A percentile compares a stretch with the other conserved stretches of the same genome.
Evolutionary conservation across 1,140 invertebrate species (phyloP).

Genomic region (Drosophila sproati): DNA sequence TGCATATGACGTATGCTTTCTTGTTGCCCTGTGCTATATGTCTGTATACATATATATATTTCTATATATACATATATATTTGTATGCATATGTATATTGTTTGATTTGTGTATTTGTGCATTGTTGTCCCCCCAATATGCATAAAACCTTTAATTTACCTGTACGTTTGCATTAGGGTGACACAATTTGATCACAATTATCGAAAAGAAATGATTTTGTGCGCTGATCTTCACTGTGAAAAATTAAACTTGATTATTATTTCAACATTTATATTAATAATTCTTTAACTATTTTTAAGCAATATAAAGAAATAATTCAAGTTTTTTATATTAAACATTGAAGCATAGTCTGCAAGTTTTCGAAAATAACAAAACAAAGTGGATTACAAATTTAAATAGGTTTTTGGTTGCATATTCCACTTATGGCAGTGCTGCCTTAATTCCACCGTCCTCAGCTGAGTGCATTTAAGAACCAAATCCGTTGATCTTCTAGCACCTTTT

Average conservation of each 20-base stretch:
- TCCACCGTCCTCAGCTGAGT: neutral
- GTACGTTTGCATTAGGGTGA: conserved; percentile 47
- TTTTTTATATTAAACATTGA: neutral
- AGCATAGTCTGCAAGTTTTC: neutral
- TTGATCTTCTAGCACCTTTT: conserved; percentile 3
- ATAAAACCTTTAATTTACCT: conserved; percentile 54
- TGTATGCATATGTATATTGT: conserved; percentile 9
- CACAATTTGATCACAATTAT: conserved; percentile 11
- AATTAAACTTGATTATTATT: too few species aligned
- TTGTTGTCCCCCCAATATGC: conserved; percentile 54
- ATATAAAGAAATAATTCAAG: conserved; percentile 14
- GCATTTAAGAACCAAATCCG: conserved; percentile 2
- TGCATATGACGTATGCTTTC: conserved; percentile 72
- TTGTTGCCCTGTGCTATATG: conserved; percentile 38
- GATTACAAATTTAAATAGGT: neutral
- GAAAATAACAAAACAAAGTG: neutral
- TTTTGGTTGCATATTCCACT: neutral
- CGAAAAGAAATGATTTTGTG: neutral
- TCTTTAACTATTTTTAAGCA: too few species aligned
- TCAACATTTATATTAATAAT: too few species aligned
- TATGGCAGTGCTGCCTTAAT: neutral
- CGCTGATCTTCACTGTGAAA: too few species aligned
- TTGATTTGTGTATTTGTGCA: conserved; percentile 17
- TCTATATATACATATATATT: neutral
- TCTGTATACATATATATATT: conserved; percentile 22